Conservation (phyloP, 2,888 invertebrate species). For the Microplitis deprimator region DNA sequence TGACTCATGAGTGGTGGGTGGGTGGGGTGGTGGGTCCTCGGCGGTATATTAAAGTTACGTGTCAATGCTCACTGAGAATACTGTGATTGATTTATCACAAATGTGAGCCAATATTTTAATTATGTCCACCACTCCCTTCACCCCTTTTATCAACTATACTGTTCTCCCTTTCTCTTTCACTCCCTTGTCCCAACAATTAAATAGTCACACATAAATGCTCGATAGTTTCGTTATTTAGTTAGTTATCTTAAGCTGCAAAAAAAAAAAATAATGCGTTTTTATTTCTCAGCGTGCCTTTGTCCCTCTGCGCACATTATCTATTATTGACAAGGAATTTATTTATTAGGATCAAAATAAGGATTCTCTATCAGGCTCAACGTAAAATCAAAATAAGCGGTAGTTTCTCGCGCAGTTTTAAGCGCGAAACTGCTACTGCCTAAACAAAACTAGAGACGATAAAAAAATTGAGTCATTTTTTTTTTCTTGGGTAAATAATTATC, state of each 20-base stretch:
- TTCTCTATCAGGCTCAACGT: neutral
- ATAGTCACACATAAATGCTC: constrained; percentile 25
- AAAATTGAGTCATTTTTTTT: too few relatives aligned
- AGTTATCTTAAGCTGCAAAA: constrained; percentile 11
- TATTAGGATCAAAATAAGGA: neutral
- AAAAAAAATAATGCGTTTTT: constrained; percentile 31
- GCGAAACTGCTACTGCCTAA: too few relatives aligned
- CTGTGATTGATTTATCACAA: constrained; percentile 34
- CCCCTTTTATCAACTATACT: neutral
- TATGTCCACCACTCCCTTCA: constrained; percentile 21
- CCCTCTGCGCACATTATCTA: neutral
- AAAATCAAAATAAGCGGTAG: neutral
- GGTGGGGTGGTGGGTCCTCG: neutral
- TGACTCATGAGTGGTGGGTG: constrained; percentile 14
- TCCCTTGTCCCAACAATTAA: neutral
- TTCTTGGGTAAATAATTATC: too few relatives aligned
- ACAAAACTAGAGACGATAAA: too few relatives aligned
- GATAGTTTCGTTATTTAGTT: constrained; percentile 14
- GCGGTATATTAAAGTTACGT: constrained; percentile 17
- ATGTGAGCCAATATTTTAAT: constrained; percentile 37
- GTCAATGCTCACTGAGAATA: constrained; percentile 37
- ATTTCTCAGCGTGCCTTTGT: constrained; percentile 13
- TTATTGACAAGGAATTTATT: too few relatives aligned
- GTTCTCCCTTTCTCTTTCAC: neutral
- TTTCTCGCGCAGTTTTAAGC: too few relatives aligned